Percentiles rank a stretch among this genome's conserved stretches.
Evolutionary conservation across 2,888 invertebrate genomes (phyloP).

Genomic region (Eustalomyia histrio): DNA sequence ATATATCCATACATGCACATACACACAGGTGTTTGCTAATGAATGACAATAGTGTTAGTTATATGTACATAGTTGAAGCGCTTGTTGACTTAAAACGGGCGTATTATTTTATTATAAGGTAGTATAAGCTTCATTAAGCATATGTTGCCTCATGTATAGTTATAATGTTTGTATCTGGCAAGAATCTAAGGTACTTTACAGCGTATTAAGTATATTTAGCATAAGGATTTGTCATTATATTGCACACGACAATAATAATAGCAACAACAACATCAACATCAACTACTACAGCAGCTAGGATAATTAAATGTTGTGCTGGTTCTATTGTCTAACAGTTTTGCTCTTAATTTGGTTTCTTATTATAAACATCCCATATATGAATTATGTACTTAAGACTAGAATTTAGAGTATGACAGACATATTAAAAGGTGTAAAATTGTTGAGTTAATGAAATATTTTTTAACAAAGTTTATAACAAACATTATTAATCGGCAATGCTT

Average conservation of each 20-base stretch:
- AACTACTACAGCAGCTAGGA: conserved; percentile 66
- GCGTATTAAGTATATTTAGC: conserved; percentile 77
- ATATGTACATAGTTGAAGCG: neutral
- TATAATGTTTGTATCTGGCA: conserved; percentile 13
- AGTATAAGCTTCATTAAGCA: conserved; percentile 77
- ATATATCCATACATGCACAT: neutral
- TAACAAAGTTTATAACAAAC: conserved; percentile 43
- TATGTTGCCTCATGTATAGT: conserved; percentile 67
- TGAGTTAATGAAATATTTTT: conserved; percentile 74
- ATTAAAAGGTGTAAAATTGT: conserved; percentile 63
- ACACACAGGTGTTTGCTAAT: conserved; percentile 22
- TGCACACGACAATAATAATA: conserved; percentile 53
- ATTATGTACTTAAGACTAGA: neutral
- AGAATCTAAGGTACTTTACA: conserved; percentile 56
- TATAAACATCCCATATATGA: conserved; percentile 24
- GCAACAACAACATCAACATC: conserved; percentile 38
- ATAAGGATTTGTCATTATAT: conserved; percentile 76
- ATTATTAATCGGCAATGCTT: neutral
- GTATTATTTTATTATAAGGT: conserved; percentile 55
- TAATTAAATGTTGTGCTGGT: conserved; percentile 73
- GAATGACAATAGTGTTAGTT: conserved; percentile 26
- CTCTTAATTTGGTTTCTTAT: conserved; percentile 56
- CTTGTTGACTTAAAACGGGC: conserved; percentile 50
- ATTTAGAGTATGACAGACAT: conserved; percentile 7
- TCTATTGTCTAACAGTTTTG: conserved; percentile 40